Conservation (phyloP, 2,888 invertebrate species). For the Platycheirus albimanus region DNA sequence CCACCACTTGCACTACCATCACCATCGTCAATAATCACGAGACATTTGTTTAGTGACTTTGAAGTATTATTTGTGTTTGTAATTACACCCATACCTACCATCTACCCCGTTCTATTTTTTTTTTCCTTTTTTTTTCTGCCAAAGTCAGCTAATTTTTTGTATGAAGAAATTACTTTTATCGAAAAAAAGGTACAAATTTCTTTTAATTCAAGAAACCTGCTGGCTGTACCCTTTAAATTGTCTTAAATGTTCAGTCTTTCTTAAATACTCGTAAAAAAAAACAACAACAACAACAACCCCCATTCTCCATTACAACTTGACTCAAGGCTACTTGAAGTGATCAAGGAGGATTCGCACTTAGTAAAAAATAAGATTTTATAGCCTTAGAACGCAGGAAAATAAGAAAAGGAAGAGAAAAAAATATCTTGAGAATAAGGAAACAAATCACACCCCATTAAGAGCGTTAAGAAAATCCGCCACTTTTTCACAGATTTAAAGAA, state of each 20-base stretch:
- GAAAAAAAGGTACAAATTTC: constrained; percentile 42
- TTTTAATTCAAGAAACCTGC: constrained; percentile 16
- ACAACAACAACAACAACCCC: constrained; percentile 44
- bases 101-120: background rate
- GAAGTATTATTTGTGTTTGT: constrained; percentile 69
- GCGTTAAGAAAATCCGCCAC: constrained; percentile 76
- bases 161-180: constrained; percentile 11
- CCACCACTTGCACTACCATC: background rate
- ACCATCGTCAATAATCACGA: constrained; percentile 55
- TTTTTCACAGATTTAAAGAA: constrained; percentile 82
- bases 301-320: constrained; percentile 77
- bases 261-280: constrained; percentile 59
- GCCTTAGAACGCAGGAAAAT: constrained; percentile 73
- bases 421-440: constrained; percentile 53
- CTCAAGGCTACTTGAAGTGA: constrained; percentile 77
- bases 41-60: constrained; percentile 72
- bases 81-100: constrained; percentile 61
- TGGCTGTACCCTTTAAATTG: constrained; percentile 10
- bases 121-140: background rate
- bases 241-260: constrained; percentile 46
- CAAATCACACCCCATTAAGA: constrained; percentile 73
- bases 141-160: constrained; percentile 23
- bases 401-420: constrained; percentile 45
- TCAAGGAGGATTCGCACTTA: constrained; percentile 82
- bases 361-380: constrained; percentile 81